A percentile compares a stretch with the other conserved stretches of the same genome.
These are phyloP conservation scores for Drosophila paulistorum DNA, from an alignment of 1,140 invertebrate genomes.

Conservation along the genomic window DNA sequence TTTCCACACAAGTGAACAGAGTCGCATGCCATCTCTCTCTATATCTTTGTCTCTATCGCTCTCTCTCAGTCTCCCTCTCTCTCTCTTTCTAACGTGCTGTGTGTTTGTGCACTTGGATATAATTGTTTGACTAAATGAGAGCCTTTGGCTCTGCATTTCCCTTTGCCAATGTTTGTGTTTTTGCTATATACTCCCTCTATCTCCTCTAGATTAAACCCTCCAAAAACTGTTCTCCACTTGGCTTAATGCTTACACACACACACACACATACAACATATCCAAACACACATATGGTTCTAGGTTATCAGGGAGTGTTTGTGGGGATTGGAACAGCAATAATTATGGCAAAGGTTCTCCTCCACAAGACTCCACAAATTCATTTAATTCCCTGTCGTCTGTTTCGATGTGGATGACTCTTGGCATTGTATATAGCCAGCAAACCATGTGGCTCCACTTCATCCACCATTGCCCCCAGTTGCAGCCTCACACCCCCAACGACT, in stretches of 20 bases:
- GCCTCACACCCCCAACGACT: neutral
- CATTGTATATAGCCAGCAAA: conserved; percentile 30
- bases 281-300: conserved; percentile 28
- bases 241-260: conserved; percentile 42
- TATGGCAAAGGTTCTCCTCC: neutral
- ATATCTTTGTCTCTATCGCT: neutral
- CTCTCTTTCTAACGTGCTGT: neutral
- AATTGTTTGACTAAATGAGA: conserved; percentile 79
- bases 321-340: neutral
- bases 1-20: conserved; percentile 74
- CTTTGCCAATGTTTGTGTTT: conserved; percentile 26
- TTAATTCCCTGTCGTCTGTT: conserved; percentile 47
- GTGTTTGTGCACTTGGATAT: conserved; percentile 66
- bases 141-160: conserved; percentile 24
- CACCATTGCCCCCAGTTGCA: too few relatives aligned
- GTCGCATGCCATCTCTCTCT: conserved; percentile 6
- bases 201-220: conserved; percentile 1
- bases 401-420: conserved; percentile 56
- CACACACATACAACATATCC: neutral
- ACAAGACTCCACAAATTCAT: conserved; percentile 41
- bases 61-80: neutral
- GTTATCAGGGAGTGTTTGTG: neutral
- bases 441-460: conserved; percentile 25
- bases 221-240: conserved; percentile 33
- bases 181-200: conserved; percentile 3